Conservation (phyloP, 2,113 vertebrate genomes). For the Protobothrops mucrosquamatus region DNA sequence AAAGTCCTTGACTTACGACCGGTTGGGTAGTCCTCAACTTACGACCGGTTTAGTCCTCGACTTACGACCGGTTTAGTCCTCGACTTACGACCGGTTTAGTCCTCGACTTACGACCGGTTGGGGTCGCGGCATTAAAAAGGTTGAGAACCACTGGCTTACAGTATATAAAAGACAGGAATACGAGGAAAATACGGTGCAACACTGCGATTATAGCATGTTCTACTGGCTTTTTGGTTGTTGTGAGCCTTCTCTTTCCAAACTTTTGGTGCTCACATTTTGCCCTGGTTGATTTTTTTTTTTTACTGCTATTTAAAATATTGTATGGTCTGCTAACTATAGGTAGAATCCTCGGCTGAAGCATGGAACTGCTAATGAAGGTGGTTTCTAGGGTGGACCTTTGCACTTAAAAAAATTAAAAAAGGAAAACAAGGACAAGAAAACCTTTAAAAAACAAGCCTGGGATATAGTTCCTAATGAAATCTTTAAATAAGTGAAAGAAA, state of each 20-base stretch:
- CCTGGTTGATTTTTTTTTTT: neutral
- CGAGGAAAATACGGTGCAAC: conserved; percentile 15
- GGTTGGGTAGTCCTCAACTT: no score
- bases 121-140: no score
- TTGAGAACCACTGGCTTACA: no score
- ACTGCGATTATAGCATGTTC: neutral
- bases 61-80: no score
- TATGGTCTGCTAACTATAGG: neutral
- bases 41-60: no score
- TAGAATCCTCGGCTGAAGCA: neutral
- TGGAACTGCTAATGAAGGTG: neutral
- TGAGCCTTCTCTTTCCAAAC: neutral
- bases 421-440: neutral
- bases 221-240: neutral
- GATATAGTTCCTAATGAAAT: conserved; percentile 10
- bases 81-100: no score
- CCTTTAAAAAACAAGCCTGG: conserved; percentile 7
- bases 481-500: conserved; percentile 11
- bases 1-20: no score
- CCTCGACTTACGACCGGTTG: no score
- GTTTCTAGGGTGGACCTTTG: neutral
- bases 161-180: neutral
- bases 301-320: neutral
- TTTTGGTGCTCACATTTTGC: neutral
- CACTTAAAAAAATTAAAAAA: neutral